Base-by-base conservation (phyloP, 2,113 vertebrate genomes). In the Myocastor coypus region DNA sequence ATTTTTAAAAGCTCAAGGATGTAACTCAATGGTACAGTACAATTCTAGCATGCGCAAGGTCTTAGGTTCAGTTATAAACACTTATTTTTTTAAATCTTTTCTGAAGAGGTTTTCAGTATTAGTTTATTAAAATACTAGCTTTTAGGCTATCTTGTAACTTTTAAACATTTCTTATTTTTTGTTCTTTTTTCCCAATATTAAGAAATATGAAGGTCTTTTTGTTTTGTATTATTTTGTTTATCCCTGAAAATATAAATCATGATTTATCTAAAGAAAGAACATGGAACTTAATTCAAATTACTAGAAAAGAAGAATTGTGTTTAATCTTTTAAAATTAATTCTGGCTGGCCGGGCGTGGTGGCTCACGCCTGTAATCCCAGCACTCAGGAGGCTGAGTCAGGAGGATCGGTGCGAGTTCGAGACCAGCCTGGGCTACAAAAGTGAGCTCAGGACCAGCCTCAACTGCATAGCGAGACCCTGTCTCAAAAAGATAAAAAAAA, bases 41-140 rank as follows among this genome's bases (percentile, higher is more conserved):
- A 9, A 34, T 30, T 7, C 46, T 80, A 30, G 30, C 16, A 80
- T 52, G 28, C 46, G 8, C 4, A 52, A 78, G 16, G 30, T 32
- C 28, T 30, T 34, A 50, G 28, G 30, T 52, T 80, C 46, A 80
- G 20, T 20, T 30, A 10, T 16, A 30, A 78, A 14, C 46, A 52
- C 28, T 52, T 52, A 30, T 20, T 52, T 52, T 34, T 34, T 90
- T 5, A 59, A 30, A 42, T 11, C 3, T 82, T 83, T 63, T 59
- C 46, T 93, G 28, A 78, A 71, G 6, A 80, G 32, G 7, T 91
- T 17, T 91, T n/a, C 57, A 6, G 13, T 61, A 89, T 66, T 78
- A 75, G n/a, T 89, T 89, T 81, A 68, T 89, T 64, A 68, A 94
- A 87, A 89, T 86, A 55, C 57, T 94, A 92, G 32, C 55, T 88